Evolutionary conservation across 2,888 invertebrate species (phyloP).

Genomic region (Plutella xylostella): DNA sequence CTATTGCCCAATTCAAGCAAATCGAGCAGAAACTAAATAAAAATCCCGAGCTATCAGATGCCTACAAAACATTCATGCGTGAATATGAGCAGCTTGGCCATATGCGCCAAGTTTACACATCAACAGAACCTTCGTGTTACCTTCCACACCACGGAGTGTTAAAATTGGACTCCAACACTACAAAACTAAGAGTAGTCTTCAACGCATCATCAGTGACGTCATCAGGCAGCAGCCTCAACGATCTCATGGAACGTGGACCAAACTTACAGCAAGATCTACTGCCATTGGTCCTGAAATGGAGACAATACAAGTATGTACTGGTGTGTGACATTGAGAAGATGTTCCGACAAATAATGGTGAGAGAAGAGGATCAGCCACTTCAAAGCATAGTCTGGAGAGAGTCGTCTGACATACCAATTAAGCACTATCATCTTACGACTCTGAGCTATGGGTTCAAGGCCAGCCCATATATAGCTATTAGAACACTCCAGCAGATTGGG

Average conservation of each 20-base stretch:
- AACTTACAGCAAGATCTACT: conserved; percentile 6
- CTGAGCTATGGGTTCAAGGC: conserved; percentile 1
- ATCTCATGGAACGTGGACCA: conserved; percentile 3
- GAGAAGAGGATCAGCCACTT: background rate
- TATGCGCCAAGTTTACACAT: conserved; percentile 9
- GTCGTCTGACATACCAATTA: background rate
- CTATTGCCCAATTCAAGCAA: conserved; percentile 19
- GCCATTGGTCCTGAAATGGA: background rate
- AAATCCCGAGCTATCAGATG: conserved; percentile 8
- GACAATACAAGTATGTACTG: no score
- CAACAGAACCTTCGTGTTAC: no score
- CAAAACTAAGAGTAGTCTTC: conserved; percentile 3
- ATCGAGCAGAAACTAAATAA: conserved; percentile 15
- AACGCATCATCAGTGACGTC: conserved; percentile 8
- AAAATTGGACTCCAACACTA: background rate
- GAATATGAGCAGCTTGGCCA: conserved; percentile 12
- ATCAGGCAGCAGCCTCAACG: conserved; percentile 9
- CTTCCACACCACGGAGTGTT: background rate
- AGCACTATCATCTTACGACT: conserved; percentile 1
- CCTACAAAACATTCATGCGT: conserved; percentile 16
- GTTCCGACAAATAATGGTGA: no score
- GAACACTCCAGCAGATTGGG: conserved; percentile 1
- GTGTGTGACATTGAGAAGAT: no score
- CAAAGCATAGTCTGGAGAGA: conserved; percentile 4
- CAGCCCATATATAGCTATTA: conserved; percentile 1